Evolutionary conservation across 1,140 invertebrate genomes (phyloP).

Genomic region (Tetramorium parvispinum): DNA sequence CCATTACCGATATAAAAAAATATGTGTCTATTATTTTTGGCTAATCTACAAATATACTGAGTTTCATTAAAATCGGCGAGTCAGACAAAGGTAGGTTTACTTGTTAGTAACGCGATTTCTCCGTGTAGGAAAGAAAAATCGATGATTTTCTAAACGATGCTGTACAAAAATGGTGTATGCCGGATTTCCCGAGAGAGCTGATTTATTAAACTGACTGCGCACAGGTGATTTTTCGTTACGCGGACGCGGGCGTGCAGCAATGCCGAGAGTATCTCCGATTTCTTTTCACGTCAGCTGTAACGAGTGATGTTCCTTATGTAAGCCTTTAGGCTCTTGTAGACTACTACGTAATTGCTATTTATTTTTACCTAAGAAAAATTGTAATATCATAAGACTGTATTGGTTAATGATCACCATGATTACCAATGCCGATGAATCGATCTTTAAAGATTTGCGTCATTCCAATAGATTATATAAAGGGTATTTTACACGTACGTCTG

Average conservation of each 20-base stretch:
- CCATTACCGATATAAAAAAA: too few relatives aligned
- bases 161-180: background rate
- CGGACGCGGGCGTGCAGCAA: conserved; percentile 17
- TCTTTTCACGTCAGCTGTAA: conserved; percentile 46
- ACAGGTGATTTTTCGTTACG: conserved; percentile 43
- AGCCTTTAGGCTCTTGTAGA: background rate
- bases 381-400: conserved; percentile 12
- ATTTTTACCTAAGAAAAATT: conserved; percentile 29
- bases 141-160: background rate
- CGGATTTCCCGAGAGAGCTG: background rate
- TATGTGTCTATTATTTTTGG: too few relatives aligned
- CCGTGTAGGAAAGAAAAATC: background rate
- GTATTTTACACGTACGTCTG: background rate
- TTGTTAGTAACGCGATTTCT: background rate
- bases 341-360: conserved; percentile 24
- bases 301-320: conserved; percentile 52
- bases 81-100: too few relatives aligned
- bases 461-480: background rate
- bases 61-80: too few relatives aligned
- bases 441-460: conserved; percentile 23
- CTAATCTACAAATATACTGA: too few relatives aligned
- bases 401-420: conserved; percentile 12
- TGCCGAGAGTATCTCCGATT: conserved; percentile 36
- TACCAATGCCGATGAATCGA: conserved; percentile 11
- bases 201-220: conserved; percentile 21